A percentile compares a stretch with the other conserved stretches of the same genome.
Conservation (phyloP, 2,797 vertebrate species). For the Phoeniculus purpureus region DNA sequence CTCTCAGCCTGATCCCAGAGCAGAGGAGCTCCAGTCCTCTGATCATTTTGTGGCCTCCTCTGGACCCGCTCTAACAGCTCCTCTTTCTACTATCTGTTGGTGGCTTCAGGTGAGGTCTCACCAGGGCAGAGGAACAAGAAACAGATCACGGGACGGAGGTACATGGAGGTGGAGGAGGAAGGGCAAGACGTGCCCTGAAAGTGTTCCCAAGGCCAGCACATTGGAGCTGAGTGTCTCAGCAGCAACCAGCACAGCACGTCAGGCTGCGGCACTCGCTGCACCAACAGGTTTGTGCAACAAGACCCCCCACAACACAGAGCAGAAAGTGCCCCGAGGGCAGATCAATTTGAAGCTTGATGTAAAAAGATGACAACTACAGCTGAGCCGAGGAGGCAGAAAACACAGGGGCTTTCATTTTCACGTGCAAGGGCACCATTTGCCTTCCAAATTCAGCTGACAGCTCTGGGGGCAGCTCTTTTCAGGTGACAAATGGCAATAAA, state of each 20-base stretch:
- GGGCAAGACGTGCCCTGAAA: background rate
- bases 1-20: too few relatives aligned
- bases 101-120: too few relatives aligned
- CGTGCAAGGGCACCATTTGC: slow-evolving; percentile 41
- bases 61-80: too few relatives aligned
- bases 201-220: fast-evolving
- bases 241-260: fast-evolving
- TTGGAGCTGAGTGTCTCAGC: background rate
- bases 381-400: background rate
- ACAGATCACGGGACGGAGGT: fast-evolving
- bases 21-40: too few relatives aligned
- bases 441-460: slow-evolving; percentile 61
- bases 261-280: fast-evolving
- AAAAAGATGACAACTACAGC: slow-evolving; percentile 35
- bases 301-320: slow-evolving; percentile 1
- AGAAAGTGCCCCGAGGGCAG: background rate
- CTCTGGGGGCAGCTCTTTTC: slow-evolving; percentile 66
- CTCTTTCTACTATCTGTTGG: too few relatives aligned
- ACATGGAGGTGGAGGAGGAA: background rate
- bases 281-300: slow-evolving; percentile 1
- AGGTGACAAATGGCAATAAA: slow-evolving; percentile 72
- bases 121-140: background rate
- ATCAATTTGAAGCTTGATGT: background rate
- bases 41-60: too few relatives aligned
- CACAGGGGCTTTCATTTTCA: slow-evolving; percentile 43